These are phyloP conservation scores for Belonocnema kinseyi DNA, from an alignment of 1,140 invertebrate genomes.

Conservation along the genomic window DNA sequence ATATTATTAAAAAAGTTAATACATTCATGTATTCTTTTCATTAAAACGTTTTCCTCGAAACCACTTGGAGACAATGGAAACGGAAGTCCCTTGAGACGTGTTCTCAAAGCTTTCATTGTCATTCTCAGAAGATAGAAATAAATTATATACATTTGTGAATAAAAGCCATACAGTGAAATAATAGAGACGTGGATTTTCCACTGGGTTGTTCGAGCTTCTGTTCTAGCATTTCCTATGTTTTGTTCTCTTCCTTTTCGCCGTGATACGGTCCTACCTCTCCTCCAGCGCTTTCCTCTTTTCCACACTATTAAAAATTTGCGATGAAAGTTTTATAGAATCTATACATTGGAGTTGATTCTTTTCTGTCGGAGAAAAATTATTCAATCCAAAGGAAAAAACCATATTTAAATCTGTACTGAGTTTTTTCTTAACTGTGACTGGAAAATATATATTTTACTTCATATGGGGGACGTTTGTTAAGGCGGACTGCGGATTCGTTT, in stretches of 20 bases:
- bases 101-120: neutral
- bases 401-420: no score
- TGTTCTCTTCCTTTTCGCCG: neutral
- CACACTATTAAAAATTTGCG: neutral
- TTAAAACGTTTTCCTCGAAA: neutral
- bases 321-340: no score
- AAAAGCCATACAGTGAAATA: neutral
- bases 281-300: neutral
- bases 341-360: no score
- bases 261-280: neutral
- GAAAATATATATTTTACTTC: no score
- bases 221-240: neutral
- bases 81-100: neutral
- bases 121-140: neutral
- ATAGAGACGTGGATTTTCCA: slow-evolving; percentile 1
- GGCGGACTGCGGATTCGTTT: no score
- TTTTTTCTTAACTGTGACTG: no score
- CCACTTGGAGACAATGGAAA: neutral
- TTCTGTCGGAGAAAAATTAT: no score
- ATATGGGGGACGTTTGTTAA: no score
- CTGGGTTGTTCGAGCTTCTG: neutral
- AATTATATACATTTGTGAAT: slow-evolving; percentile 12
- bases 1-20: neutral
- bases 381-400: no score
- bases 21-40: neutral